Base-by-base conservation (phyloP, 2,113 vertebrate species). In the Triplophysa siluroides region DNA sequence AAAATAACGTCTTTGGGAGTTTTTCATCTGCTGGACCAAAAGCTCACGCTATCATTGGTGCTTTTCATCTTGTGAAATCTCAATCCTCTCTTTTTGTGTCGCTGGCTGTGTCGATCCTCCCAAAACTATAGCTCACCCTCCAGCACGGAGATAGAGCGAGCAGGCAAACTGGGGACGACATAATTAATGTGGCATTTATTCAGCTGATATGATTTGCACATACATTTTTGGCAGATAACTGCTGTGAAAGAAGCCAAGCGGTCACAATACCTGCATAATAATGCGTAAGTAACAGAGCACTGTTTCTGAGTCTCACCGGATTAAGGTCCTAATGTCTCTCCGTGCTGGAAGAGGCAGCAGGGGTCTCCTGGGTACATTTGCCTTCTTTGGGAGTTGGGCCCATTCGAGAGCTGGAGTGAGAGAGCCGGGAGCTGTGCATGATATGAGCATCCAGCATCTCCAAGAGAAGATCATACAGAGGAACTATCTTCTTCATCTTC, bases 391-490 rank as follows among this genome's bases (percentile, higher is more conserved):
- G 56, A 85, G 83, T 1, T 2, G 64, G 12, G 9, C 21, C 18
- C 52, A 11, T 75, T 52, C 18, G 81, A 89, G 83, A 47, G 29
- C 84, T 23, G 76, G 88, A 72, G 90, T 90, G 45, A 76, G 86
- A 73, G 81, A 91, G 21, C 54, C 86, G 87, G 29, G 94, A 93
- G 76, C 94, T 93, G 19, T 93, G 93, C 78, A 97, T 89, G 0
- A 96, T 94, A 88, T 99, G 96, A 0, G 97, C 97, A 0, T 99
- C 98, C 88, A 99, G 12, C 98, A 99, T 99, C 91, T 99, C 97
- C 92, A 99, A 88, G 80, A 99, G 88, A 88, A 99, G 83, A 87
- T 99, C 97, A 0, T 98, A 98, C 83, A 99, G 89, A 0, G 98
- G 98, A 63, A 99, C 96, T 86, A 99, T 90, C 0, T 98, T 99